These are phyloP conservation scores for Vulpes vulpes DNA, from an alignment of 2,113 vertebrate species.

Conservation along the genomic window DNA sequence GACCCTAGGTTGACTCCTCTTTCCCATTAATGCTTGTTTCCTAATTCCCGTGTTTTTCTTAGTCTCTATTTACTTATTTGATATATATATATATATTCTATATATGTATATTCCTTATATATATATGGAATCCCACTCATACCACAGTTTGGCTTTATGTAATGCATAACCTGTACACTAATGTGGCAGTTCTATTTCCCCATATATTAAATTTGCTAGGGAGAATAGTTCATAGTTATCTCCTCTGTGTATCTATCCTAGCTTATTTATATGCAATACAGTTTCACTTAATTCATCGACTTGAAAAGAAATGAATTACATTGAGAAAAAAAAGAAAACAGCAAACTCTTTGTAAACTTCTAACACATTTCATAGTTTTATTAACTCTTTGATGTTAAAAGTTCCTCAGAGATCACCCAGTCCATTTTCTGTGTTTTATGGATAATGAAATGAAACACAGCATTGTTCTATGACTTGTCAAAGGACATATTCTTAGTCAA, in stretches of 20 bases:
- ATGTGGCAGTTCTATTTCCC: neutral
- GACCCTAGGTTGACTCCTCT: neutral
- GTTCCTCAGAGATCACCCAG: neutral
- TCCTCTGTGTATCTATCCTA: neutral
- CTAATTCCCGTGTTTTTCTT: neutral
- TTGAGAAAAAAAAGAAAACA: neutral
- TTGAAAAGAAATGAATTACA: constrained; percentile 22
- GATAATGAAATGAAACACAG: neutral
- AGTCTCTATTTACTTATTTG: too few relatives aligned
- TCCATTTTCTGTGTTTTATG: neutral
- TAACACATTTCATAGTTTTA: neutral
- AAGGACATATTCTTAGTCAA: neutral
- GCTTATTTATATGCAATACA: neutral
- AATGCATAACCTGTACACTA: neutral
- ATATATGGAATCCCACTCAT: neutral
- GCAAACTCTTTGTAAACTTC: neutral
- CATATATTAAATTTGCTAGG: neutral
- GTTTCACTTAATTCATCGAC: neutral
- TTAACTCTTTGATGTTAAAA: constrained; percentile 15
- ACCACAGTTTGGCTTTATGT: too few relatives aligned
- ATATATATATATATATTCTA: too few relatives aligned
- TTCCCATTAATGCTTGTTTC: neutral
- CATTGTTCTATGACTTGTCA: neutral
- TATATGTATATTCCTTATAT: neutral
- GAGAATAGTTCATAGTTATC: neutral